These are phyloP conservation scores for Nasonia giraulti DNA, from an alignment of 1,140 invertebrate species.

Conservation along the genomic window DNA sequence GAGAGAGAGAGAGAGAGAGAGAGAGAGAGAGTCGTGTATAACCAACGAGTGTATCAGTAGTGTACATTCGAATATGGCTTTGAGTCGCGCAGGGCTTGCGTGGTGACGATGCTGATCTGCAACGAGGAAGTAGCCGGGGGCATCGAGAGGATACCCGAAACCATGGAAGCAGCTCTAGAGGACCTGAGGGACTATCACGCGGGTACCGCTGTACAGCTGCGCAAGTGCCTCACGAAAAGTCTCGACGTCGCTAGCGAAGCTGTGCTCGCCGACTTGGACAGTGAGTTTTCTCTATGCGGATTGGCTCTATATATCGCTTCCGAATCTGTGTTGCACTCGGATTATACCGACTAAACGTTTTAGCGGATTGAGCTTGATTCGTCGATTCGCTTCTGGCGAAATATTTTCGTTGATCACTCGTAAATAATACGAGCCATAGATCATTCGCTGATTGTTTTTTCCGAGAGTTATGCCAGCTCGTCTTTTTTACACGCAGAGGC, in stretches of 20 bases:
- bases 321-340: too few species aligned
- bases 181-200: conserved; percentile 78
- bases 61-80: neutral
- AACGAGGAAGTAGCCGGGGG: conserved; percentile 76
- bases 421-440: neutral
- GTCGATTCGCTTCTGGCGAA: neutral
- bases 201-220: conserved; percentile 77
- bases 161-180: conserved; percentile 75
- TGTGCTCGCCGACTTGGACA: conserved; percentile 78
- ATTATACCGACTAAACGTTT: neutral
- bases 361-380: too few species aligned
- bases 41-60: neutral
- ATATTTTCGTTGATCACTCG: neutral
- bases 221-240: conserved; percentile 77
- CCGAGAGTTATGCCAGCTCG: neutral
- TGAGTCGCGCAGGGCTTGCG: conserved; percentile 64
- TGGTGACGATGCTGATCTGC: conserved; percentile 76
- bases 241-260: conserved; percentile 77
- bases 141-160: conserved; percentile 74
- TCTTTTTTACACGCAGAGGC: neutral
- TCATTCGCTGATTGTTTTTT: neutral
- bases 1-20: too few species aligned
- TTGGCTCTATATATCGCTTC: neutral
- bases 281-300: conserved; percentile 67
- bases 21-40: neutral